Percentiles rank a stretch among this genome's conserved stretches.
These are phyloP conservation scores for Thalassarche chlororhynchos DNA, from an alignment of 2,113 vertebrate species.

Conservation along the genomic window DNA sequence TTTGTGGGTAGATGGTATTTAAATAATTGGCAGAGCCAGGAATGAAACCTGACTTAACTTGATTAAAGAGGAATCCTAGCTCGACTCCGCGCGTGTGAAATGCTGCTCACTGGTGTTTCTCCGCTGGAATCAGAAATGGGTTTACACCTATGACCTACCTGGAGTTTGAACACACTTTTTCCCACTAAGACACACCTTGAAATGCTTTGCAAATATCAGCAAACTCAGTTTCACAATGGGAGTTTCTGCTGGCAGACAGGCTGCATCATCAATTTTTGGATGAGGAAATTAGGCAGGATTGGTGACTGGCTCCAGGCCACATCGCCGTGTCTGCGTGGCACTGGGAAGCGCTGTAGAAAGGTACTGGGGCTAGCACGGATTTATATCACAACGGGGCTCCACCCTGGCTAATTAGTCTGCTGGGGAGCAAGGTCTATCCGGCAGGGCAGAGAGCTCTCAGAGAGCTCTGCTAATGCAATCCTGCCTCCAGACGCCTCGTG, in stretches of 20 bases:
- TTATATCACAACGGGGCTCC: conserved; percentile 1
- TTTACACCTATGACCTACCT: conserved; percentile 12
- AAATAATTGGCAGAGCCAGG: neutral
- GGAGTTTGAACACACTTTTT: neutral
- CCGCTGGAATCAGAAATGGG: neutral
- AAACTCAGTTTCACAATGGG: conserved; percentile 50
- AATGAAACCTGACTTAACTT: neutral
- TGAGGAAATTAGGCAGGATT: conserved; percentile 45
- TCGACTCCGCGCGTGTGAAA: neutral
- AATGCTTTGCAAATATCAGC: conserved; percentile 59
- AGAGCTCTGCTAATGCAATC: neutral
- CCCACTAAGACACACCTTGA: conserved; percentile 42
- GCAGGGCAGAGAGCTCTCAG: neutral
- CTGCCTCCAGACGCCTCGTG: neutral
- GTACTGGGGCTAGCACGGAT: neutral
- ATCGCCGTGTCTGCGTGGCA: neutral
- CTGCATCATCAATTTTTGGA: conserved; percentile 43
- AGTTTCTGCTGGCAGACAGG: conserved; percentile 53
- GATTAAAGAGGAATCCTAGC: neutral
- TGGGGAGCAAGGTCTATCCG: neutral
- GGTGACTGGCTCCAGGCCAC: conserved; percentile 17
- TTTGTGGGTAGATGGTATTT: neutral
- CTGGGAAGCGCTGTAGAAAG: neutral
- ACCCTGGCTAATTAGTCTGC: conserved; percentile 16
- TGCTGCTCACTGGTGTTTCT: neutral